Conservation (phyloP, 1,140 invertebrate species). For the Neuroterus valhalla region DNA sequence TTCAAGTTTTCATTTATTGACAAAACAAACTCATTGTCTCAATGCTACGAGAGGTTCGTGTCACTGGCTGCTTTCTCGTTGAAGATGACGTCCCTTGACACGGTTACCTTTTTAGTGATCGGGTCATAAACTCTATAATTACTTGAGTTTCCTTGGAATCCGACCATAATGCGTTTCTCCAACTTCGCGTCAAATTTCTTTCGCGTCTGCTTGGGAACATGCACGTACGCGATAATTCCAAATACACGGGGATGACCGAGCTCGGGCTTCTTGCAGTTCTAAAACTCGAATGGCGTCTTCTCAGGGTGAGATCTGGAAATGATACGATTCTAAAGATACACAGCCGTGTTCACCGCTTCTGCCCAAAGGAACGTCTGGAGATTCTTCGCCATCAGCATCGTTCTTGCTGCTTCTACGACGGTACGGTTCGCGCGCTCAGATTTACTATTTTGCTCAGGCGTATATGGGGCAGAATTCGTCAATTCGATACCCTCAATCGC, state of each 20-base stretch:
- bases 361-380: constrained; percentile 63
- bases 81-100: constrained; percentile 32
- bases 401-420: constrained; percentile 65
- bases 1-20: no score
- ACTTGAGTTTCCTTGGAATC: background rate
- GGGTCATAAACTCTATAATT: constrained; percentile 26
- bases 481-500: constrained; percentile 40
- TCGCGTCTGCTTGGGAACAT: constrained; percentile 59
- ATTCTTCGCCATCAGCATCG: constrained; percentile 62
- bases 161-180: constrained; percentile 36
- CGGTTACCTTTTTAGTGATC: background rate
- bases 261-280: constrained; percentile 54
- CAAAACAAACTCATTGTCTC: no score
- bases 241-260: constrained; percentile 61
- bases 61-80: background rate
- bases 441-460: constrained; percentile 68
- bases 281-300: constrained; percentile 33
- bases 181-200: constrained; percentile 59
- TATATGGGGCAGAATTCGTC: constrained; percentile 58
- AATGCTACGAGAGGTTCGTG: no score
- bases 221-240: constrained; percentile 56
- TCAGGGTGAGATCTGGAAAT: background rate
- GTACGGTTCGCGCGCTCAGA: constrained; percentile 70
- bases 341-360: constrained; percentile 50
- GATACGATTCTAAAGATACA: constrained; percentile 53